Percentiles rank a stretch among this genome's conserved stretches.
Conservation (phyloP, 2,888 invertebrate genomes). For the Rhogogaster chlorosoma region DNA sequence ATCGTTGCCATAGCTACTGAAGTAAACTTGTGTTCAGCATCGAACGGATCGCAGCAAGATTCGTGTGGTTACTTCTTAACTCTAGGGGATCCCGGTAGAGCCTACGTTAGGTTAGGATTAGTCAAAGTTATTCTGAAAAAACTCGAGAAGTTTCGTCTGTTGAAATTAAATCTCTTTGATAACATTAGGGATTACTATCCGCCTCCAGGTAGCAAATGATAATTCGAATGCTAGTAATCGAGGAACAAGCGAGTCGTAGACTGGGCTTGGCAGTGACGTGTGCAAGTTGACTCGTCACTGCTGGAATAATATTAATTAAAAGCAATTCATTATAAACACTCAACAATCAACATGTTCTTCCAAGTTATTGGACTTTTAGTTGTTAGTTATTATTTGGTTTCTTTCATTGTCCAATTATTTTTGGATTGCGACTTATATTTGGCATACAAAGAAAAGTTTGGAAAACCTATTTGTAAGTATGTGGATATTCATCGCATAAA, state of each 20-base stretch:
- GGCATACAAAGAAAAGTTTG: slow-evolving; percentile 82
- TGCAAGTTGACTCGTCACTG: not conserved
- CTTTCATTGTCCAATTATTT: slow-evolving; percentile 77
- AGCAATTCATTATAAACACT: not conserved
- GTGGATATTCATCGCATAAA: not conserved
- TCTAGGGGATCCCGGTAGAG: not conserved
- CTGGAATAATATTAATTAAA: not conserved
- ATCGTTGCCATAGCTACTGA: slow-evolving; percentile 40
- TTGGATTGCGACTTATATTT: slow-evolving; percentile 83
- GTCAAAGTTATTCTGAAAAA: too few relatives aligned
- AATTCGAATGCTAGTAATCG: too few relatives aligned
- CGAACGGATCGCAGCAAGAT: not conserved
- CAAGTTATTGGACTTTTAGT: not conserved
- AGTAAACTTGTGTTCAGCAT: not conserved
- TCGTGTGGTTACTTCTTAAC: not conserved
- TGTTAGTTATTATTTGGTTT: slow-evolving; percentile 2
- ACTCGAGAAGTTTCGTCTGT: too few relatives aligned
- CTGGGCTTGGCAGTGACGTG: not conserved
- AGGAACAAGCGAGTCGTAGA: too few relatives aligned
- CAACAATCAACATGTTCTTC: slow-evolving; percentile 16
- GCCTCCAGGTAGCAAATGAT: too few relatives aligned
- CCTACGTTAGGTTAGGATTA: too few relatives aligned
- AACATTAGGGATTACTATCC: too few relatives aligned
- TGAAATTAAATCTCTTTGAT: too few relatives aligned
- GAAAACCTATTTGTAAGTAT: slow-evolving; percentile 81